phyloP scores from a whole-genome alignment of 2,113 vertebrate genomes.

The Sinocyclocheilus grahami region DNA sequence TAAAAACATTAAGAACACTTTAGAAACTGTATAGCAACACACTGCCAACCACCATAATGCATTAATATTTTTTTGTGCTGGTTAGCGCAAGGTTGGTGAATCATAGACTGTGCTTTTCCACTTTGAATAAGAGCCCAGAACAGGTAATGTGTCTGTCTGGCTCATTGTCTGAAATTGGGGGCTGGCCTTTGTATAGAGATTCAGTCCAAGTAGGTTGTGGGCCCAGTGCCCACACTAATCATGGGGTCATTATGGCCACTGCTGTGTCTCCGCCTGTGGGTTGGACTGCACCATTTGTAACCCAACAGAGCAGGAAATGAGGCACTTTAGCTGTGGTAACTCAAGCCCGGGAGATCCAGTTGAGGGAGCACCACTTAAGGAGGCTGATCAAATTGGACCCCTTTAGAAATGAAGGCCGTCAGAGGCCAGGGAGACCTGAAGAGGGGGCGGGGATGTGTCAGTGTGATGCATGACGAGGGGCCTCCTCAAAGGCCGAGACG shows the following conservation, averaged over 20 bases:
- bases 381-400: conserved; percentile 50
- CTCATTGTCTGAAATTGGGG: conserved; percentile 2
- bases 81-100: not conserved
- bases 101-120: not conserved
- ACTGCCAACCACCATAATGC: not conserved
- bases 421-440: conserved; percentile 33
- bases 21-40: not conserved
- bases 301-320: conserved; percentile 78
- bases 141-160: conserved; percentile 29
- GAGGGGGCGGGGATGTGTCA: conserved; percentile 7
- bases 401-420: conserved; percentile 41
- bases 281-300: conserved; percentile 77
- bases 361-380: conserved; percentile 59
- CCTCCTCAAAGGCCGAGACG: conserved; percentile 60
- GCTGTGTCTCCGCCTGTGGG: conserved; percentile 64
- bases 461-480: conserved; percentile 44
- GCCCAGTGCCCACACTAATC: conserved; percentile 71
- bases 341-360: conserved; percentile 63
- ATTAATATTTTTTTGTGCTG: not conserved
- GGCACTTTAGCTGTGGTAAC: conserved; percentile 59
- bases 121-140: conserved; percentile 13
- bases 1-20: not conserved
- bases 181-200: not conserved
- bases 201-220: conserved; percentile 53
- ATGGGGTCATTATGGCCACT: conserved; percentile 70